Percentiles rank a stretch among this genome's conserved stretches.
Conservation (phyloP, 2,113 vertebrate genomes). For the Phylloscopus whistleri region DNA sequence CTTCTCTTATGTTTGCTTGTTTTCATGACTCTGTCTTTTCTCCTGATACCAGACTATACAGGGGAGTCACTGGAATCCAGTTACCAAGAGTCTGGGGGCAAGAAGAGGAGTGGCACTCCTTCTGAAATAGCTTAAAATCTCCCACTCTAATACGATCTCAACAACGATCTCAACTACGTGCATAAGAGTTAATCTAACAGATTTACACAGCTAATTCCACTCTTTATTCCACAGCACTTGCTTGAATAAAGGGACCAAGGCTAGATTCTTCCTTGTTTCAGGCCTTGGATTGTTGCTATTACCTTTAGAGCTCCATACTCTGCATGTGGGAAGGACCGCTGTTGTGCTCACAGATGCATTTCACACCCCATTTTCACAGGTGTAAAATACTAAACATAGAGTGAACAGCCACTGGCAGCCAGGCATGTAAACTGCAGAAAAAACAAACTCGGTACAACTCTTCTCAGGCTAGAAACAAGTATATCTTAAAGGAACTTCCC, state of each 20-base stretch:
- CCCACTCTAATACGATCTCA: neutral
- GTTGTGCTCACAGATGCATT: neutral
- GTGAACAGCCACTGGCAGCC: neutral
- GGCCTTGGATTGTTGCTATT: neutral
- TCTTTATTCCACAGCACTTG: neutral
- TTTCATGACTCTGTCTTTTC: neutral
- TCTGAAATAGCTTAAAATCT: neutral
- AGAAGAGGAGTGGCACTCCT: neutral
- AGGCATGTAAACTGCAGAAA: neutral
- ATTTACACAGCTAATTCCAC: neutral
- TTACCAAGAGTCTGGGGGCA: neutral
- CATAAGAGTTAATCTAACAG: neutral
- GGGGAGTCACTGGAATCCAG: neutral
- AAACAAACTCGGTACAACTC: neutral
- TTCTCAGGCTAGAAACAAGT: neutral
- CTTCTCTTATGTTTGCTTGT: neutral
- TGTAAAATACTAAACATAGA: neutral
- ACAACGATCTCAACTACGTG: accelerated
- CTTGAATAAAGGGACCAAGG: neutral
- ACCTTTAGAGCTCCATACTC: neutral
- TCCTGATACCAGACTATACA: neutral
- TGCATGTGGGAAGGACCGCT: accelerated
- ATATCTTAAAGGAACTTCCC: neutral
- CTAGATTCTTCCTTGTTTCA: neutral
- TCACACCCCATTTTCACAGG: neutral